Evolutionary conservation across 2,797 vertebrate genomes (phyloP).

Genomic region (Peromyscus melanophrys): DNA sequence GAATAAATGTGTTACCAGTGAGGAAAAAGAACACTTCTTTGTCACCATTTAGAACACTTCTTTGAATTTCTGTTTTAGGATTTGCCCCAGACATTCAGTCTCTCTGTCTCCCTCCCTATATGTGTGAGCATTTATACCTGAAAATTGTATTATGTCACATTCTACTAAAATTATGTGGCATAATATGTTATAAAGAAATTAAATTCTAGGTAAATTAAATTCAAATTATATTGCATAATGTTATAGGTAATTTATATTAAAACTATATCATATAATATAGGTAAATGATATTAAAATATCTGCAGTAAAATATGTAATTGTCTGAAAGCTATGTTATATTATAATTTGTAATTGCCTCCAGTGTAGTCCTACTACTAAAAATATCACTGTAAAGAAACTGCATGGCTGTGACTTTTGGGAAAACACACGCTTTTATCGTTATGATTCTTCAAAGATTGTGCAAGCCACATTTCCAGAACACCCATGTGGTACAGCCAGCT

Average conservation of each 20-base stretch:
- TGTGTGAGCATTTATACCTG: neutral
- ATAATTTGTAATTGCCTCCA: neutral
- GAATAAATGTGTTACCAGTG: neutral
- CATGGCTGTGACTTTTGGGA: neutral
- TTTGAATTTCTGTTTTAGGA: neutral
- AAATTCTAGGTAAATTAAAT: neutral
- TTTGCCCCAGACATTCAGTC: neutral
- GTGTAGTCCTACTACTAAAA: neutral
- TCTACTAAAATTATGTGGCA: neutral
- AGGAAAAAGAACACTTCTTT: neutral
- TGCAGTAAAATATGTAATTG: neutral
- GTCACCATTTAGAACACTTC: neutral
- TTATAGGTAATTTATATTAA: neutral
- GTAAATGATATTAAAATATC: neutral
- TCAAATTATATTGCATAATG: neutral
- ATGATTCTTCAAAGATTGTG: neutral
- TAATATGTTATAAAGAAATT: neutral
- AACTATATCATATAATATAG: neutral
- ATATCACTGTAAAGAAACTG: neutral
- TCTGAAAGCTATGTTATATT: neutral
- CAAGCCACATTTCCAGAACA: neutral
- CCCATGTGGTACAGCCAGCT: rapidly evolving
- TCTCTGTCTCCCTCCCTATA: neutral
- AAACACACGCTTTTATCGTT: neutral
- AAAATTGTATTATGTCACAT: neutral